Conservation (phyloP, 1,140 invertebrate genomes). For the Tribolium madens region DNA sequence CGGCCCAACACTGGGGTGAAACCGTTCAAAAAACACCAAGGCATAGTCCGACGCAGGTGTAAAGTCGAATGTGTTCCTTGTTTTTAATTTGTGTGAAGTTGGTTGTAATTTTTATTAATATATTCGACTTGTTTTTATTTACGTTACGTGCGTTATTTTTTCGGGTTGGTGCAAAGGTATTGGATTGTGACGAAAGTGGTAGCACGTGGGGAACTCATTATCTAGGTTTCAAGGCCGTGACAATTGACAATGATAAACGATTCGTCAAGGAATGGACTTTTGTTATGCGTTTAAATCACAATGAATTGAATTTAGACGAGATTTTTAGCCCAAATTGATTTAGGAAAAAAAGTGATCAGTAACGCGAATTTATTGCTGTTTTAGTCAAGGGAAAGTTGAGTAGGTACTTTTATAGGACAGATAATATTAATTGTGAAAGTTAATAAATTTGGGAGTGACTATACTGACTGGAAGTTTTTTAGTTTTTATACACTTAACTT, state of each 20-base stretch:
- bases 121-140: slow-evolving; percentile 15
- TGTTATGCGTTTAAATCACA: neutral
- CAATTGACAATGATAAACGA: neutral
- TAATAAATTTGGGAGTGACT: too few relatives aligned
- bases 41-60: slow-evolving; percentile 71
- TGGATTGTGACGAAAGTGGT: slow-evolving; percentile 1
- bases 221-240: neutral
- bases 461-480: too few relatives aligned
- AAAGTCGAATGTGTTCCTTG: slow-evolving; percentile 41
- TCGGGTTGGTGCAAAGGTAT: neutral
- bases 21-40: slow-evolving; percentile 69
- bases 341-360: neutral
- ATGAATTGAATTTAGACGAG: neutral
- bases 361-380: neutral
- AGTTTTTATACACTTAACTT: too few relatives aligned
- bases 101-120: slow-evolving; percentile 29
- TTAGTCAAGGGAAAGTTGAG: too few relatives aligned
- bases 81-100: slow-evolving; percentile 10
- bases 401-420: too few relatives aligned
- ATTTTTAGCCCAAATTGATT: neutral
- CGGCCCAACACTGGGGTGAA: slow-evolving; percentile 75
- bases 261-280: neutral
- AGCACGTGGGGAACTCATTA: neutral
- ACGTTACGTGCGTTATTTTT: neutral
- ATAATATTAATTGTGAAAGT: too few relatives aligned